Evolutionary conservation across 2,888 invertebrate species (phyloP), one percentile per base, ranked within the genome.

Genomic region (Hydroisotoma schaefferi): DNA sequence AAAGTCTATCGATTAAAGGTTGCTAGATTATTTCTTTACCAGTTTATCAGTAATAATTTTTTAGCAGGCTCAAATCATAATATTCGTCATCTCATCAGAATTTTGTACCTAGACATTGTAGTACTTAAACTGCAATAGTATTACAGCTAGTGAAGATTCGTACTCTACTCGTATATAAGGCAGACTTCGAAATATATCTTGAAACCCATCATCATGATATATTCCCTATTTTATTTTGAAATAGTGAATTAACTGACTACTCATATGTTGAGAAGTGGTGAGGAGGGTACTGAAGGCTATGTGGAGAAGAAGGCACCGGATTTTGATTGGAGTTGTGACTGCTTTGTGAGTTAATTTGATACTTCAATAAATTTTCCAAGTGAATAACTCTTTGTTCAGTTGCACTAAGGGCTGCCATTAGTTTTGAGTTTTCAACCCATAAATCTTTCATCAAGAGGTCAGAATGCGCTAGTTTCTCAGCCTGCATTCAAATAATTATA

Each of bases 341-440:
- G 3, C 23, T 25, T 22, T 22, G 25, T 6, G 20, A 23, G 25
- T 46, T 46, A 62, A 66, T 64, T 55, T 68, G 68, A 40, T 62
- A 68, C 57, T 68, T 66, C 22, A 68, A 33, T 10, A 68, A 49
- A 47, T 66, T 68, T 53, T 68, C 68, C 22, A 68, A 37, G 22
- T 68, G 68, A 12, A 68, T 43, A 2, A 66, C 73, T 29, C 68
- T 55, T 73, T 83, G 80, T 74, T 84, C 81, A 28, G 83, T 76
- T 59, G 80, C 78, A 74, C 83, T 82, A 22, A 84, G 79, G 56
- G 82, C 84, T 22, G 85, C 85, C 60, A 84, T 81, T 60, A 91
- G 81, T 76, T 87, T 86, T 55, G 90, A 86, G 79, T 91, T 91
- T 78, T 91, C 90, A 53, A 90, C 83, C 78, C 87, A 91, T 63